Evolutionary conservation across 2,888 invertebrate species (phyloP).

Genomic region (Ophioninae sp.): DNA sequence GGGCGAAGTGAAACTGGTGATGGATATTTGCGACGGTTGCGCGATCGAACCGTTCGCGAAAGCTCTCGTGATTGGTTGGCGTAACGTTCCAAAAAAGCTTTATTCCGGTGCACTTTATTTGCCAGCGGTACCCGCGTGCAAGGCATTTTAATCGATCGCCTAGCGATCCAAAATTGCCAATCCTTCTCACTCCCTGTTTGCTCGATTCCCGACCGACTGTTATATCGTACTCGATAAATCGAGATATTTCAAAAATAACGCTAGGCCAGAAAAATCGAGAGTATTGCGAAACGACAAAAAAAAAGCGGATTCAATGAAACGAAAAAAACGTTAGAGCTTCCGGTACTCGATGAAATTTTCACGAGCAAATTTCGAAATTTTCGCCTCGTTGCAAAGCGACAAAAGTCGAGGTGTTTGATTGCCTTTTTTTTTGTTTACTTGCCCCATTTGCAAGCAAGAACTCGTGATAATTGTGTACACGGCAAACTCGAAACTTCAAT

Average conservation of each 20-base stretch:
- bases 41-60: slow-evolving; percentile 90
- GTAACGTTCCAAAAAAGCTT: slow-evolving; percentile 87
- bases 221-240: neutral
- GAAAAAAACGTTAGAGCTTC: neutral
- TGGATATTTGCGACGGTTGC: slow-evolving; percentile 90
- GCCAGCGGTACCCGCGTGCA: slow-evolving; percentile 86
- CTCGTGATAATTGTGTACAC: neutral
- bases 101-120: slow-evolving; percentile 88
- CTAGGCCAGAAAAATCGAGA: neutral
- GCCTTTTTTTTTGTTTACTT: neutral
- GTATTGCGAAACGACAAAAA: neutral
- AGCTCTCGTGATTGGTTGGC: slow-evolving; percentile 90
- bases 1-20: slow-evolving; percentile 90
- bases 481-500: neutral
- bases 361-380: neutral
- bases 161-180: slow-evolving; percentile 30
- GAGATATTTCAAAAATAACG: neutral
- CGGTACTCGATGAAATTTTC: no score
- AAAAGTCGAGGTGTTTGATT: neutral
- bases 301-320: neutral
- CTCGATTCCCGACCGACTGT: neutral
- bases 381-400: neutral
- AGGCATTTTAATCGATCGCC: slow-evolving; percentile 82
- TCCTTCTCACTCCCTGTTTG: slow-evolving; percentile 4
- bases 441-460: neutral